Percentiles rank a stretch among this genome's conserved stretches.
Evolutionary conservation across 2,797 vertebrate species (phyloP).

Genomic region (Ptychobarbus kaznakovi): DNA sequence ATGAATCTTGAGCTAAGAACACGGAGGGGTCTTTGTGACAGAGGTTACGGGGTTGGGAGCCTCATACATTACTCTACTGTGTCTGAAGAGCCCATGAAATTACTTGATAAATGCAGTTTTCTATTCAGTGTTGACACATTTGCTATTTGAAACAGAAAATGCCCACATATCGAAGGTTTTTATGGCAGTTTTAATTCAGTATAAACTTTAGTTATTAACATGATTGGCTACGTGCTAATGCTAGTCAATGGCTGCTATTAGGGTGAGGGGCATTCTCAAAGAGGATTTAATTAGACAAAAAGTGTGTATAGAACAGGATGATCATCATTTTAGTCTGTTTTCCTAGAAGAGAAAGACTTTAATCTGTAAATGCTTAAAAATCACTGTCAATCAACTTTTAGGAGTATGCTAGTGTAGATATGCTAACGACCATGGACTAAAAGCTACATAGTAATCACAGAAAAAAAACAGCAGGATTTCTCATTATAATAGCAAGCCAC

Average conservation of each 20-base stretch:
- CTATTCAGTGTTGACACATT: background rate
- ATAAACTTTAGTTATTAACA: background rate
- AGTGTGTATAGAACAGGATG: background rate
- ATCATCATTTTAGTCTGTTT: background rate
- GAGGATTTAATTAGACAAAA: background rate
- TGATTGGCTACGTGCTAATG: background rate
- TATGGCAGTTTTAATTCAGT: background rate
- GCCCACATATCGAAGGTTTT: background rate
- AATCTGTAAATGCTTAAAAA: background rate
- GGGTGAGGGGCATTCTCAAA: background rate
- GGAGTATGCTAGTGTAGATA: background rate
- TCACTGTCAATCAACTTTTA: background rate
- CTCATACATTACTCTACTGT: conserved; percentile 23
- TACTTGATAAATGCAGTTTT: background rate
- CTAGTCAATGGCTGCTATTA: background rate
- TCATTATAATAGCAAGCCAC: background rate
- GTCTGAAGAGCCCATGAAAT: background rate
- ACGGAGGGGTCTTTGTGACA: conserved; percentile 24
- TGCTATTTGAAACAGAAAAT: background rate
- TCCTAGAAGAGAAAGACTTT: background rate
- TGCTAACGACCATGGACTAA: background rate
- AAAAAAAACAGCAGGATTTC: background rate
- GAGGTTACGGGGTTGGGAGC: conserved; percentile 23
- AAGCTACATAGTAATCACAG: background rate
- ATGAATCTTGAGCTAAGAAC: conserved; percentile 45